Percentiles rank a stretch among this genome's conserved stretches.
phyloP scores from a whole-genome alignment of 2,113 vertebrate species.

The Emydura subglobosa region DNA sequence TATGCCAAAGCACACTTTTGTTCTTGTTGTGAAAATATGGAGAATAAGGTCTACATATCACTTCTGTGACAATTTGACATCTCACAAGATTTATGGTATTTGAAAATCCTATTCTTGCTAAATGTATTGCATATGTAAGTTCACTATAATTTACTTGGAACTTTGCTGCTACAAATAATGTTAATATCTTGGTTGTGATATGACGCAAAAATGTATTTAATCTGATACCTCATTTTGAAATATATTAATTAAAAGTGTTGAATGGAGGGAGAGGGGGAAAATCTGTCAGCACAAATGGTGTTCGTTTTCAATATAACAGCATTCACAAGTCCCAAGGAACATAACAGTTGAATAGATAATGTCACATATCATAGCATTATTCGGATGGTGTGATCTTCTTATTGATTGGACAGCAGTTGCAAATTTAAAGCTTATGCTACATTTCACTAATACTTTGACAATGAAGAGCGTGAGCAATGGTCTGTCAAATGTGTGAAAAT shows the following conservation, averaged over 20 bases:
- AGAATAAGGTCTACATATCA: constrained; percentile 54
- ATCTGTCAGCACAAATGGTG: constrained; percentile 62
- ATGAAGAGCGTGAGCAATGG: constrained; percentile 74
- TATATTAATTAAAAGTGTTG: constrained; percentile 72
- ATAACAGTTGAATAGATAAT: constrained; percentile 60
- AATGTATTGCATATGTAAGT: constrained; percentile 57
- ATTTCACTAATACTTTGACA: constrained; percentile 79
- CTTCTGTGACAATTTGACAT: constrained; percentile 50
- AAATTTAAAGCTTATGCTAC: constrained; percentile 74
- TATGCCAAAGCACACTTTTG: constrained; percentile 45
- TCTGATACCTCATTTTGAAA: constrained; percentile 67
- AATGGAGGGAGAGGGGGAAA: constrained; percentile 9
- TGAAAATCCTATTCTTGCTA: constrained; percentile 65
- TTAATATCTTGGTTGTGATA: constrained; percentile 73
- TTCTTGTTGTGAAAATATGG: constrained; percentile 69
- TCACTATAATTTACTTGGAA: constrained; percentile 67
- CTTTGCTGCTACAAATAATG: constrained; percentile 64
- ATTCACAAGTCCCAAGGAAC: constrained; percentile 64
- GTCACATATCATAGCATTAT: constrained; percentile 54
- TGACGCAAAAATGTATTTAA: constrained; percentile 73
- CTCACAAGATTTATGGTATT: constrained; percentile 65
- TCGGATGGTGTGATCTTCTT: constrained; percentile 49
- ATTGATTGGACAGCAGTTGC: constrained; percentile 57
- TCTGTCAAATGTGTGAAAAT: constrained; percentile 73
- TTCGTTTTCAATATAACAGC: constrained; percentile 69